phyloP scores from a whole-genome alignment of 2,888 invertebrate species.

The Agonopterix subpropinquella region DNA sequence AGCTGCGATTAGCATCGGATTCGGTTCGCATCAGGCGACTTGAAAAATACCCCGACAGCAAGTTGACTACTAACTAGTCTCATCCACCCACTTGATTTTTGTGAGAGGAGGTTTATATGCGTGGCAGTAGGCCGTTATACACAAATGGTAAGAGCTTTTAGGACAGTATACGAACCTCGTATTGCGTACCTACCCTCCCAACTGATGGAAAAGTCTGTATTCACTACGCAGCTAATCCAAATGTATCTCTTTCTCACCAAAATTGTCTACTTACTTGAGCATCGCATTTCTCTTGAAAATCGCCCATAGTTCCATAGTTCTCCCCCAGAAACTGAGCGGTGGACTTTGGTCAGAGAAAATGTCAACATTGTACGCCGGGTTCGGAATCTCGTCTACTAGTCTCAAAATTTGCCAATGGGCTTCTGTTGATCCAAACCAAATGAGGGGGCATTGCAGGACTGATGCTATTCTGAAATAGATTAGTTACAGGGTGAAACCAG shows the following conservation, averaged over 20 bases:
- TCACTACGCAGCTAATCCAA: too few relatives aligned
- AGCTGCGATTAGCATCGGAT: background rate
- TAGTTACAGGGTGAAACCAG: too few relatives aligned
- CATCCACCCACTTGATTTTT: too few relatives aligned
- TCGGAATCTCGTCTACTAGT: slow-evolving; percentile 41
- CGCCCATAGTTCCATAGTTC: slow-evolving; percentile 29
- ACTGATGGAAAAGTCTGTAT: background rate
- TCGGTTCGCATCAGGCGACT: background rate
- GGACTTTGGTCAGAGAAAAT: slow-evolving; percentile 28
- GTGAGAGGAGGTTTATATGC: background rate
- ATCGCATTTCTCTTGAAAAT: slow-evolving; percentile 25
- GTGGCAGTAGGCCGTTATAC: too few relatives aligned
- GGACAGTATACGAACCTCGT: too few relatives aligned
- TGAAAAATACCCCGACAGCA: background rate
- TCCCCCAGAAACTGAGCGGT: slow-evolving; percentile 36
- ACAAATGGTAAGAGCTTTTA: too few relatives aligned
- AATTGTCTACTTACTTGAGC: slow-evolving; percentile 27
- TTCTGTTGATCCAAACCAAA: slow-evolving; percentile 48
- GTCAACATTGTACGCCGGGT: slow-evolving; percentile 46
- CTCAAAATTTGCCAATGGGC: slow-evolving; percentile 42
- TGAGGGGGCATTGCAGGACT: slow-evolving; percentile 42
- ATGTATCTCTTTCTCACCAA: background rate
- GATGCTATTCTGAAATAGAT: slow-evolving; percentile 38
- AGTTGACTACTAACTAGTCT: background rate
- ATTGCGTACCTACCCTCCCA: background rate